These are phyloP conservation scores for Helostoma temminkii DNA, from an alignment of 2,797 vertebrate species.

Conservation along the genomic window DNA sequence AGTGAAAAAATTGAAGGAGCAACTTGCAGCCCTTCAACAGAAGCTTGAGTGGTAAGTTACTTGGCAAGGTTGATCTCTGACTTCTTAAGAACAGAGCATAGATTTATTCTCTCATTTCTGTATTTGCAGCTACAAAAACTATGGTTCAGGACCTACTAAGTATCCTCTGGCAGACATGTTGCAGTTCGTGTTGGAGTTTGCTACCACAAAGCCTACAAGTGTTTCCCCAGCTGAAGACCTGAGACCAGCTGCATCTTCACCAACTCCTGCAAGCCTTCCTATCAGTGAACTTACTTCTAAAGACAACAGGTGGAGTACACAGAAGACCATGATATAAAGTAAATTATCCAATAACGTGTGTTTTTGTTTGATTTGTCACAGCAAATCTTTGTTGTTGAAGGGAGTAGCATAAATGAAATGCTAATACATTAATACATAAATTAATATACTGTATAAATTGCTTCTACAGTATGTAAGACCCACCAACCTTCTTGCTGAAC, in stretches of 20 bases:
- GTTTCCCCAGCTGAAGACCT: slow-evolving; percentile 66
- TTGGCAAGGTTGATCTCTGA: neutral
- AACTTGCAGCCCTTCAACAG: slow-evolving; percentile 88
- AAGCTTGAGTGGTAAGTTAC: slow-evolving; percentile 90
- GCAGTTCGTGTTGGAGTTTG: slow-evolving; percentile 93
- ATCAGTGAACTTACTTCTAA: slow-evolving; percentile 62
- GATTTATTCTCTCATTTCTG: neutral
- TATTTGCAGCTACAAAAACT: slow-evolving; percentile 90
- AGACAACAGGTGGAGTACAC: slow-evolving; percentile 80
- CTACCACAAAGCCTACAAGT: slow-evolving; percentile 84
- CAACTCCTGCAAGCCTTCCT: slow-evolving; percentile 35
- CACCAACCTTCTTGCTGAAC: too few relatives aligned
- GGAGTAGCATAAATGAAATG: too few relatives aligned
- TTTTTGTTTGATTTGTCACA: too few relatives aligned
- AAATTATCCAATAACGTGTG: too few relatives aligned
- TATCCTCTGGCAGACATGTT: slow-evolving; percentile 95
- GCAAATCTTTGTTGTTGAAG: too few relatives aligned
- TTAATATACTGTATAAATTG: too few relatives aligned
- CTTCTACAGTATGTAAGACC: too few relatives aligned
- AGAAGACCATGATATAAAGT: neutral
- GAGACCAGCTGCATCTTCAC: slow-evolving; percentile 40
- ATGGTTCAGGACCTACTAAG: slow-evolving; percentile 90
- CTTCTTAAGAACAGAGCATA: neutral
- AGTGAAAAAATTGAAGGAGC: slow-evolving; percentile 89
- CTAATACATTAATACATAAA: too few relatives aligned